Conservation (phyloP, 2,797 vertebrate genomes). For the Megalops cyprinoides region DNA sequence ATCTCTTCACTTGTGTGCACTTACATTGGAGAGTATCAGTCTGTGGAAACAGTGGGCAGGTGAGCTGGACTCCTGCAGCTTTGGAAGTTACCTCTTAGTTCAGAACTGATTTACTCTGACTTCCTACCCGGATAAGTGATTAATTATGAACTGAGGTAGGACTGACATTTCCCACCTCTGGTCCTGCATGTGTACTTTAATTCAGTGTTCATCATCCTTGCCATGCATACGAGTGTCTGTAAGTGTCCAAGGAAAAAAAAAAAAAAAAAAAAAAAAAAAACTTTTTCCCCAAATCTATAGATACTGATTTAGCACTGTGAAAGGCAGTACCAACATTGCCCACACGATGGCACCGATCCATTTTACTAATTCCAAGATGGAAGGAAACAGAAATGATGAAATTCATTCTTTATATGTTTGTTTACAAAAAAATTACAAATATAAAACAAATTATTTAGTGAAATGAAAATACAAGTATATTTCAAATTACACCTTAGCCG, state of each 20-base stretch:
- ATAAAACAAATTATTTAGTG: not conserved
- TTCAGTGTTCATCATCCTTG: not conserved
- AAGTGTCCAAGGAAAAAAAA: not conserved
- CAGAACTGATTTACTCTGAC: not conserved
- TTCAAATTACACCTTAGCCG: too few relatives aligned
- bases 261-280: not conserved
- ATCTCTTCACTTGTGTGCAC: conserved; percentile 17
- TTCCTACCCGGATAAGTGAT: not conserved
- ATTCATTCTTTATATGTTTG: too few relatives aligned
- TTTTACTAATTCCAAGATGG: not conserved
- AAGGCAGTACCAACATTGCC: conserved; percentile 1
- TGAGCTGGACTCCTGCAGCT: not conserved
- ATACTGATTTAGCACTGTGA: not conserved
- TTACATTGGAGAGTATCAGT: not conserved
- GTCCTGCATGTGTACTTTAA: not conserved
- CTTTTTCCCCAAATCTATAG: not conserved
- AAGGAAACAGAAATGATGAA: not conserved
- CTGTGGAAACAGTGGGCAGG: not conserved
- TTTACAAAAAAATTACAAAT: too few relatives aligned
- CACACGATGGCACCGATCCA: not conserved
- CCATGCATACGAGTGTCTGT: not conserved
- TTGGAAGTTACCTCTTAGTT: not conserved
- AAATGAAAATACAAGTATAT: not conserved
- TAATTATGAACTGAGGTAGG: not conserved
- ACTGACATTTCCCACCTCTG: not conserved